Evolutionary conservation across 2,888 invertebrate genomes (phyloP).

Genomic region (Auanema sp.): DNA sequence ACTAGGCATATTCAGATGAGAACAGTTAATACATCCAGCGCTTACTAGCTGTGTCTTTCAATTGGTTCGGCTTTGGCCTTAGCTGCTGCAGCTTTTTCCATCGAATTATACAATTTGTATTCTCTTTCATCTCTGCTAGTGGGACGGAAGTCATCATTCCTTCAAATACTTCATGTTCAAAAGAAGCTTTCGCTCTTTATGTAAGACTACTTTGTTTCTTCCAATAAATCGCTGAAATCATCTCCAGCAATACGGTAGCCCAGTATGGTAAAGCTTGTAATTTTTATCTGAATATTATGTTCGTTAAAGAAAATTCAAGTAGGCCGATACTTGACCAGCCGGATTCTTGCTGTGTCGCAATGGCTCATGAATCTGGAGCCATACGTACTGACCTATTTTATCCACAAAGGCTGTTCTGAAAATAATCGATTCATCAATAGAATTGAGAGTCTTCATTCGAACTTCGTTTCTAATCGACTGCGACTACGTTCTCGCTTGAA

Average conservation of each 20-base stretch:
- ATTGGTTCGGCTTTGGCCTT: slow-evolving; percentile 6
- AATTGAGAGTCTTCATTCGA: background rate
- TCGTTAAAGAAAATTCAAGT: too few species aligned
- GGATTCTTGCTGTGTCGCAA: slow-evolving; percentile 31
- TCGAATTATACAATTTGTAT: background rate
- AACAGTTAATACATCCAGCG: background rate
- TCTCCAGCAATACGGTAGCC: too few species aligned
- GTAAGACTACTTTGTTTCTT: too few species aligned
- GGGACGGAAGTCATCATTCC: too few species aligned
- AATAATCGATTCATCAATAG: background rate
- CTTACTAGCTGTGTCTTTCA: slow-evolving; percentile 34
- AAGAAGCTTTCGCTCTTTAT: too few species aligned
- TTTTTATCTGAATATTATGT: too few species aligned
- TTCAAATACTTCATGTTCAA: too few species aligned
- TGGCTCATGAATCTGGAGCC: slow-evolving; percentile 50
- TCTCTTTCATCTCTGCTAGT: too few species aligned
- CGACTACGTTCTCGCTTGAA: slow-evolving; percentile 26
- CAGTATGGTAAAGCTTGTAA: too few species aligned
- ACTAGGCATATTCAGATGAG: slow-evolving; percentile 24
- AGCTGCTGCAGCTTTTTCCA: background rate
- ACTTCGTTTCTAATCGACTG: slow-evolving; percentile 41
- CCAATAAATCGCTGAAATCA: too few species aligned
- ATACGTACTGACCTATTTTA: slow-evolving; percentile 51
- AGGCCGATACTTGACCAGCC: slow-evolving; percentile 28
- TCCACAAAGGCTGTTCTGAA: slow-evolving; percentile 49